phyloP scores from a whole-genome alignment of 2,888 invertebrate species.

The Anagyrus pseudococci region DNA sequence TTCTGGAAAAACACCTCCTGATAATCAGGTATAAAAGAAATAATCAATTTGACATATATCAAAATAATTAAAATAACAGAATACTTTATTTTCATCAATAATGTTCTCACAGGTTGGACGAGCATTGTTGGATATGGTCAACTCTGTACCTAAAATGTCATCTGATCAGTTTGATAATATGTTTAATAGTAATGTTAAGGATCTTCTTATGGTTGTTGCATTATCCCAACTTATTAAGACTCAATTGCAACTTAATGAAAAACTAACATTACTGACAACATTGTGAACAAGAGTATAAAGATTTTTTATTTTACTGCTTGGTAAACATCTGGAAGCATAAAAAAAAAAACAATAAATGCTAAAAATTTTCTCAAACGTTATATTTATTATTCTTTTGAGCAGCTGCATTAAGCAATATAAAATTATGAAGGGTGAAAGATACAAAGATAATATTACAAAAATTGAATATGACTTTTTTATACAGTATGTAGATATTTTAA shows the following conservation, averaged over 20 bases:
- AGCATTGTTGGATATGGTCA: constrained; percentile 86
- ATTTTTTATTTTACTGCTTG: constrained; percentile 1
- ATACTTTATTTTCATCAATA: background rate
- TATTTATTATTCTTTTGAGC: constrained; percentile 34
- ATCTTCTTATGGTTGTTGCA: constrained; percentile 96
- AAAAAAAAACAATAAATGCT: constrained; percentile 12
- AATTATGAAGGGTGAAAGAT: constrained; percentile 15
- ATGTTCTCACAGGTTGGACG: constrained; percentile 71
- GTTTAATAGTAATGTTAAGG: constrained; percentile 96
- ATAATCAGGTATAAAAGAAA: constrained; percentile 71
- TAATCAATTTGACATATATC: background rate
- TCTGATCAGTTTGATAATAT: constrained; percentile 91
- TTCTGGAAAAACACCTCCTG: constrained; percentile 71
- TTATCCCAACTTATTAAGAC: constrained; percentile 95
- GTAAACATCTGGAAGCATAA: too few species aligned
- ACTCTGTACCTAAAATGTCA: constrained; percentile 90
- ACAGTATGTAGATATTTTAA: constrained; percentile 6
- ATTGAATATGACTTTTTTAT: constrained; percentile 28
- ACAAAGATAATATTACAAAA: constrained; percentile 7
- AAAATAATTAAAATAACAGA: background rate
- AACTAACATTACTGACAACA: constrained; percentile 85
- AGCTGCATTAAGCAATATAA: constrained; percentile 14
- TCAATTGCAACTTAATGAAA: constrained; percentile 95
- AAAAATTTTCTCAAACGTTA: constrained; percentile 25
- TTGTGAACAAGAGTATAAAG: constrained; percentile 57